A percentile compares a stretch with the other conserved stretches of the same genome.
Evolutionary conservation across 2,888 invertebrate genomes (phyloP).

Genomic region (Beris chalybata): DNA sequence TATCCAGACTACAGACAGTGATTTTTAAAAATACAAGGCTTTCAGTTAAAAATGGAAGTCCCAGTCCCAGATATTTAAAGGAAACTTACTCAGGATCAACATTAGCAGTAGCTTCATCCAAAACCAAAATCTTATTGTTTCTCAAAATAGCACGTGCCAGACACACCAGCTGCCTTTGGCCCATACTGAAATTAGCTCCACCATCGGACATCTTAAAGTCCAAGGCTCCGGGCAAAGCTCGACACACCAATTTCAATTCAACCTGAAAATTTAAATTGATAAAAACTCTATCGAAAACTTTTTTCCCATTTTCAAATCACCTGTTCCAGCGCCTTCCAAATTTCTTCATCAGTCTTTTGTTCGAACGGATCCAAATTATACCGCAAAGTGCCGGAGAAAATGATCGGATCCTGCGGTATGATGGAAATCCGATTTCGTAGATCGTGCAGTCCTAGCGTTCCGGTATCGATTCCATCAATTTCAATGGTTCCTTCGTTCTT

Average conservation of each 20-base stretch:
- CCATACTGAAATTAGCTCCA: conserved; percentile 78
- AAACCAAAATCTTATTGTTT: conserved; percentile 25
- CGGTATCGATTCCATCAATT: conserved; percentile 71
- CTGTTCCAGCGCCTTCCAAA: conserved; percentile 71
- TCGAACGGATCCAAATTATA: conserved; percentile 81
- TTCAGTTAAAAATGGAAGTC: too few relatives aligned
- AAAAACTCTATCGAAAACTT: neutral
- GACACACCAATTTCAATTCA: conserved; percentile 23
- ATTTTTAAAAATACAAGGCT: too few relatives aligned
- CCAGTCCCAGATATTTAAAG: too few relatives aligned
- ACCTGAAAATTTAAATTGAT: conserved; percentile 13
- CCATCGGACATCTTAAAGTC: conserved; percentile 67
- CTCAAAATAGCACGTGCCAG: conserved; percentile 74
- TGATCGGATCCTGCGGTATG: conserved; percentile 84
- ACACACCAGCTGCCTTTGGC: conserved; percentile 81
- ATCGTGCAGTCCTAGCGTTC: conserved; percentile 69
- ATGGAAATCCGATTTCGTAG: conserved; percentile 78
- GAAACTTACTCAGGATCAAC: conserved; percentile 78
- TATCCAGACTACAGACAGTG: too few relatives aligned
- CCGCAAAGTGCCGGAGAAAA: conserved; percentile 75
- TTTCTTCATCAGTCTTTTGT: conserved; percentile 66
- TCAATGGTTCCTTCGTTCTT: conserved; percentile 70
- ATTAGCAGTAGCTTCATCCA: conserved; percentile 65
- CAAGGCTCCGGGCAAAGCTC: conserved; percentile 59
- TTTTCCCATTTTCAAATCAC: conserved; percentile 51